Percentiles rank a stretch among this genome's conserved stretches.
phyloP scores from a whole-genome alignment of 2,888 invertebrate genomes.

The Hydrotaea cyrtoneurina region DNA sequence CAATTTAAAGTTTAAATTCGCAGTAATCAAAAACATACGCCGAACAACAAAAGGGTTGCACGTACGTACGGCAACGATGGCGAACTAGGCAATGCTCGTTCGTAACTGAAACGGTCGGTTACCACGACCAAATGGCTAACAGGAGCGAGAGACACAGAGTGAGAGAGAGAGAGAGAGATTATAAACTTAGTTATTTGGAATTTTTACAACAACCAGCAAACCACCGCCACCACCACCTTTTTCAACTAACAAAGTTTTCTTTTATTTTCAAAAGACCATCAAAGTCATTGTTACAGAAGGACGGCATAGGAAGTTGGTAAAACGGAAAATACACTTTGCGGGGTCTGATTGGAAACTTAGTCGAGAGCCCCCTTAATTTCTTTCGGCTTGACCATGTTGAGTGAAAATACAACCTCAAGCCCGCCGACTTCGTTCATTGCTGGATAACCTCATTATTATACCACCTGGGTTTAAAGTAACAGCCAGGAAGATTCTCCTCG shows the following conservation, averaged over 20 bases:
- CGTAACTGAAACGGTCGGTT: background rate
- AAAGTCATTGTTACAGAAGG: background rate
- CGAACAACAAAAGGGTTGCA: slow-evolving; percentile 65
- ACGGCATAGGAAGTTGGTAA: background rate
- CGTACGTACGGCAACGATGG: slow-evolving; percentile 9
- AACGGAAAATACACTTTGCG: background rate
- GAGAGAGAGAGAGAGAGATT: slow-evolving; percentile 10
- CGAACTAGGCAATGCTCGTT: background rate
- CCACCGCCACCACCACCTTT: slow-evolving; percentile 58
- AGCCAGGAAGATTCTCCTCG: background rate
- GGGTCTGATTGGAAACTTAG: too few species aligned
- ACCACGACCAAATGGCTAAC: slow-evolving; percentile 25
- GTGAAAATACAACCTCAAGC: too few species aligned
- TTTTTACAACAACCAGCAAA: slow-evolving; percentile 11
- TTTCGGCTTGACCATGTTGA: too few species aligned
- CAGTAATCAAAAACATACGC: slow-evolving; percentile 66
- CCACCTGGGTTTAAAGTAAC: background rate
- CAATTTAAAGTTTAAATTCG: slow-evolving; percentile 66
- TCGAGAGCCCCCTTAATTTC: too few species aligned
- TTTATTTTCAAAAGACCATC: background rate
- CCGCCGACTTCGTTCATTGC: too few species aligned
- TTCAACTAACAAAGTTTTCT: slow-evolving; percentile 50
- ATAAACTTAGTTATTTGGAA: slow-evolving; percentile 23
- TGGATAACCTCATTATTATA: background rate
- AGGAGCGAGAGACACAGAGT: too few species aligned